Percentiles rank a stretch among this genome's conserved stretches.
phyloP scores from a whole-genome alignment of 1,140 invertebrate genomes.

The Caerostris extrusa region DNA sequence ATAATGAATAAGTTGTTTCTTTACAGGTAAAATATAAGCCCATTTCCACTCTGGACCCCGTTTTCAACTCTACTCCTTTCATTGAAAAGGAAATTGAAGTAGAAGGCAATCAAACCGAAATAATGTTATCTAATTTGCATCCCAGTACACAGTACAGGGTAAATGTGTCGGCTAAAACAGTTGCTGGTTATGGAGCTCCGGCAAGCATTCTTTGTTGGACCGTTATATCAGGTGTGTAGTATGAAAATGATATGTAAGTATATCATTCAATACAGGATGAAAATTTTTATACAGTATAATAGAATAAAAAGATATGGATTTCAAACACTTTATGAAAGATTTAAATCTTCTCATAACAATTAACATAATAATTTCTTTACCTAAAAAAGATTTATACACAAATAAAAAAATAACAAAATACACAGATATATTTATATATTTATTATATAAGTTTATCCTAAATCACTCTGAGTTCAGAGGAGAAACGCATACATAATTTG shows the following conservation, averaged over 20 bases:
- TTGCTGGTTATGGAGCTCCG: slow-evolving; percentile 31
- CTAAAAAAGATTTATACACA: too few species aligned
- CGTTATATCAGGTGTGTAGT: slow-evolving; percentile 39
- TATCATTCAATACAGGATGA: not conserved
- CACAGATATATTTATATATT: too few species aligned
- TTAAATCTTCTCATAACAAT: too few species aligned
- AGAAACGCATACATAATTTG: too few species aligned
- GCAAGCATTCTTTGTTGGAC: slow-evolving; percentile 57
- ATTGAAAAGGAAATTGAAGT: not conserved
- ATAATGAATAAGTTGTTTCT: not conserved
- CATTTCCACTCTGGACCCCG: slow-evolving; percentile 52
- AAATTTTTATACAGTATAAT: too few species aligned
- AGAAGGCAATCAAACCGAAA: not conserved
- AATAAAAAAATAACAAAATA: too few species aligned
- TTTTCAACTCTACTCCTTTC: slow-evolving; percentile 47
- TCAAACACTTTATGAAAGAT: too few species aligned
- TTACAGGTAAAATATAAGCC: slow-evolving; percentile 46
- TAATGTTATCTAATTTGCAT: slow-evolving; percentile 26
- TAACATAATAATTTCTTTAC: too few species aligned
- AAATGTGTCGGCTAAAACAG: slow-evolving; percentile 9
- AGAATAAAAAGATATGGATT: too few species aligned
- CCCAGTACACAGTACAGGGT: slow-evolving; percentile 65
- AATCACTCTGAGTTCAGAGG: too few species aligned
- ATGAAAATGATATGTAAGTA: not conserved
- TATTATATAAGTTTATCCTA: too few species aligned